These are phyloP conservation scores for Scaptomyza tumidula DNA, from an alignment of 2,888 invertebrate genomes.

Conservation along the genomic window DNA sequence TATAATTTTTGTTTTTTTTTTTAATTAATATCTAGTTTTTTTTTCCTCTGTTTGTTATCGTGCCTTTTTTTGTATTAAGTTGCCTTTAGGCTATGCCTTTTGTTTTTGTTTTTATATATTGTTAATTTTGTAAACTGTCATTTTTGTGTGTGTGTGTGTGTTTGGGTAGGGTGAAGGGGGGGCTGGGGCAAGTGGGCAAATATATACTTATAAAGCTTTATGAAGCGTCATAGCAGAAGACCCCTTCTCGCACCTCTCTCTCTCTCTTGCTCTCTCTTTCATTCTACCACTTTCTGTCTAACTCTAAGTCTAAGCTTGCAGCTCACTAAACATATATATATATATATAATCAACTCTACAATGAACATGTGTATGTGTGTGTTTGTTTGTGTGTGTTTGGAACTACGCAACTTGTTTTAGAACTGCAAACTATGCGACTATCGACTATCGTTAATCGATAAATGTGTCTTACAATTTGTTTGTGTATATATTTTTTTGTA, in stretches of 20 bases:
- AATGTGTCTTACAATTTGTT: constrained; percentile 47
- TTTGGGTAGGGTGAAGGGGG: no score
- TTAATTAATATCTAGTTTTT: constrained; percentile 13
- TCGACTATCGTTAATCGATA: constrained; percentile 51
- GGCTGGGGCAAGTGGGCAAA: constrained; percentile 7
- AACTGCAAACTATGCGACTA: constrained; percentile 34
- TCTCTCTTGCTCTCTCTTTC: constrained; percentile 9
- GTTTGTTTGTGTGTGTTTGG: constrained; percentile 40
- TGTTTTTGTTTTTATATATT: neutral
- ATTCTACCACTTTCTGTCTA: constrained; percentile 14
- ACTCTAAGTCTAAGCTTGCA: constrained; percentile 54
- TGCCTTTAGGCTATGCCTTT: constrained; percentile 50
- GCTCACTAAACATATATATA: constrained; percentile 34
- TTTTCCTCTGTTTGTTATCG: constrained; percentile 3
- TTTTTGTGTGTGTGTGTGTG: constrained; percentile 3
- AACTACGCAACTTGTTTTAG: constrained; percentile 44
- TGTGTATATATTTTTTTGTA: constrained; percentile 21
- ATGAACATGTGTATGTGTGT: constrained; percentile 28
- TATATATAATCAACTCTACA: constrained; percentile 22
- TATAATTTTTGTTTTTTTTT: constrained; percentile 27
- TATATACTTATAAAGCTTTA: constrained; percentile 30
- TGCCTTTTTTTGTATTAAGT: constrained; percentile 33
- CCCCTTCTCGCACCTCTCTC: constrained; percentile 12
- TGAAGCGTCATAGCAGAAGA: constrained; percentile 26
- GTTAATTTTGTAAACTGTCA: constrained; percentile 28